These are phyloP conservation scores for Phoebastria nigripes DNA, from an alignment of 2,797 vertebrate genomes.

Conservation along the genomic window DNA sequence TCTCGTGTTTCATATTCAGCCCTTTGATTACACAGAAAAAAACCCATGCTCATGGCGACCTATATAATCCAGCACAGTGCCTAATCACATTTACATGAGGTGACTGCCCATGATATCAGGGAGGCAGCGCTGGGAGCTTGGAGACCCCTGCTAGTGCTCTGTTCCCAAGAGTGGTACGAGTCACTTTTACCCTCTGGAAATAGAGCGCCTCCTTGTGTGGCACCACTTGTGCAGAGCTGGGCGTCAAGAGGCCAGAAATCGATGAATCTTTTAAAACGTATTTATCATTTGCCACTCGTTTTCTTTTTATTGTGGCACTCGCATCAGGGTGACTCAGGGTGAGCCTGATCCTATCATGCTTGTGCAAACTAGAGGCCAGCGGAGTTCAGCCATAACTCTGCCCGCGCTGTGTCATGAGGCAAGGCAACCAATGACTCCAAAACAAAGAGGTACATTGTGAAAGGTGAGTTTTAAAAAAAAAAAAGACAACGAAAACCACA, in stretches of 20 bases:
- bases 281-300: background rate
- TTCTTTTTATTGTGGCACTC: background rate
- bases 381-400: background rate
- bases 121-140: fast-evolving
- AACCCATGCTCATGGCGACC: background rate
- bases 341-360: background rate
- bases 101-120: background rate
- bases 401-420: background rate
- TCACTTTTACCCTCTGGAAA: background rate
- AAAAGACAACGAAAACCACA: background rate
- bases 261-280: background rate
- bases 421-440: background rate
- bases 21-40: background rate
- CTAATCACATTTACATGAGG: background rate
- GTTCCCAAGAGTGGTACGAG: background rate
- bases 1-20: background rate
- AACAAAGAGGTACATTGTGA: background rate
- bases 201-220: background rate
- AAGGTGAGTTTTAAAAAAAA: background rate
- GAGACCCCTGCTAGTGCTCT: background rate
- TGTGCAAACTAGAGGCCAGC: background rate
- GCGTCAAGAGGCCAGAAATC: background rate
- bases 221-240: background rate
- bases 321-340: background rate
- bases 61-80: background rate